These are phyloP conservation scores for Euwallacea similis DNA, from an alignment of 1,140 invertebrate species.

Conservation along the genomic window DNA sequence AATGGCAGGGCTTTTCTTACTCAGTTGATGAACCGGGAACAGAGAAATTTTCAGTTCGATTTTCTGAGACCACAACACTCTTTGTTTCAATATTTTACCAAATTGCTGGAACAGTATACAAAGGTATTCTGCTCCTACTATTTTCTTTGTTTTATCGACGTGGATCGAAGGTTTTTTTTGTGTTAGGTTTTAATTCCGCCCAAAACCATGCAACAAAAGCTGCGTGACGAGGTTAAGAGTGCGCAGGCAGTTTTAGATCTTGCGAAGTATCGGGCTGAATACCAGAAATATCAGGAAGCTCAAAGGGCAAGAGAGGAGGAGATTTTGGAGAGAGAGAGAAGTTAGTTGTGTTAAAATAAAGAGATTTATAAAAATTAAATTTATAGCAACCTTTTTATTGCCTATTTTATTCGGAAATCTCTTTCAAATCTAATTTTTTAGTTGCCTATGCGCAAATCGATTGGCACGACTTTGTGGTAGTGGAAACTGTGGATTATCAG, in stretches of 20 bases:
- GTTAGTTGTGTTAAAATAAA: conserved; percentile 50
- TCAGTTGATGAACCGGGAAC: conserved; percentile 97
- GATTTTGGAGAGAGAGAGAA: conserved; percentile 89
- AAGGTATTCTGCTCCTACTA: conserved; percentile 63
- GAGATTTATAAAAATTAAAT: neutral
- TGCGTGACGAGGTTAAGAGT: conserved; percentile 78
- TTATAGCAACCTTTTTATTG: neutral
- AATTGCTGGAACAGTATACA: conserved; percentile 97
- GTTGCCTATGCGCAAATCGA: conserved; percentile 98
- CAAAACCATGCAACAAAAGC: conserved; percentile 81
- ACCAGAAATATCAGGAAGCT: conserved; percentile 92
- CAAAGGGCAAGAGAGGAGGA: conserved; percentile 92
- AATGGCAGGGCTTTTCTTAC: conserved; percentile 98
- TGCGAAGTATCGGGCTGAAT: conserved; percentile 93
- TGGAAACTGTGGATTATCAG: conserved; percentile 99
- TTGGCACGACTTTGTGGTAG: conserved; percentile 99
- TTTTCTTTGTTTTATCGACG: neutral
- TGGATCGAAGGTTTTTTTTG: conserved; percentile 27
- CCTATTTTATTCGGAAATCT: neutral
- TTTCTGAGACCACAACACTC: conserved; percentile 98
- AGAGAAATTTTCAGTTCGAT: conserved; percentile 98
- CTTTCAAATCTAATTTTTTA: conserved; percentile 47
- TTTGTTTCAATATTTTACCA: conserved; percentile 98
- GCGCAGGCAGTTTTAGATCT: conserved; percentile 82
- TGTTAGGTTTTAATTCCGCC: conserved; percentile 85